Evolutionary conservation across 2,113 vertebrate species (phyloP).

Genomic region (Ictalurus furcatus): DNA sequence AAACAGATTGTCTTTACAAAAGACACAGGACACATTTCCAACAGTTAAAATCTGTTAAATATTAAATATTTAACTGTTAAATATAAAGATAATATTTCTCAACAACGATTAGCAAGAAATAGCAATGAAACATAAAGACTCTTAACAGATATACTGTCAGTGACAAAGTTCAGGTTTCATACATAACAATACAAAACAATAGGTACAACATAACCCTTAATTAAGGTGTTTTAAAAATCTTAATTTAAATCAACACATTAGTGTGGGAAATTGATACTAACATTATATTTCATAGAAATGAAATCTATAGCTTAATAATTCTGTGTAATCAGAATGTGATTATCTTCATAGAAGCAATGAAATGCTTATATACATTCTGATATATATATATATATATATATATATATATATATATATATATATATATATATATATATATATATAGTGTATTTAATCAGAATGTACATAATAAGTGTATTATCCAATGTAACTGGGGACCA

Average conservation of each 20-base stretch:
- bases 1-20: conserved; percentile 15
- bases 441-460: neutral
- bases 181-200: neutral
- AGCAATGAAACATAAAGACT: neutral
- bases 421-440: neutral
- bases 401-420: neutral
- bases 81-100: neutral
- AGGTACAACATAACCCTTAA: neutral
- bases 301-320: neutral
- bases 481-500: neutral
- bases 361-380: neutral
- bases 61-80: neutral
- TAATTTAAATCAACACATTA: neutral
- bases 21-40: neutral
- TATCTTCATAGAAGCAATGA: neutral
- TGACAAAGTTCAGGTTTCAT: neutral
- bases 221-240: neutral
- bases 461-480: neutral
- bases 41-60: neutral
- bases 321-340: conserved; percentile 2
- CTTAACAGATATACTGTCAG: neutral
- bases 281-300: neutral
- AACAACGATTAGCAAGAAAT: neutral
- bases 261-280: neutral
- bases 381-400: neutral